phyloP scores from a whole-genome alignment of 2,888 invertebrate species.

The Drosophila anceps region DNA sequence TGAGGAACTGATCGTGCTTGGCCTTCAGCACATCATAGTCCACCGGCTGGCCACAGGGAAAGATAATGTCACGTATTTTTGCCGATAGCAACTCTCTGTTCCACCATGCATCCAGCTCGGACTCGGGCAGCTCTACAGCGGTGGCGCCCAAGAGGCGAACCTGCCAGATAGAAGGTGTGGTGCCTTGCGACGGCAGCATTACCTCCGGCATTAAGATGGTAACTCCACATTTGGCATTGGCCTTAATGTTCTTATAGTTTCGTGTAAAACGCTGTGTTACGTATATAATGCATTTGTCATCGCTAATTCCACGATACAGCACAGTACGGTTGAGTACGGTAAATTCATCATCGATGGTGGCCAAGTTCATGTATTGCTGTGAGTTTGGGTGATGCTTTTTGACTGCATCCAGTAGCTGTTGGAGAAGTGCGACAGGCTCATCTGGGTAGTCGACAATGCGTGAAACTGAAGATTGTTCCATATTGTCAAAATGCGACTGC shows the following conservation, averaged over 20 bases:
- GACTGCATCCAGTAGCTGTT: slow-evolving; percentile 56
- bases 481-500: neutral
- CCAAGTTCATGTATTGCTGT: slow-evolving; percentile 76
- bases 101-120: slow-evolving; percentile 73
- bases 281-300: slow-evolving; percentile 71
- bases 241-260: slow-evolving; percentile 78
- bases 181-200: slow-evolving; percentile 7
- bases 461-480: slow-evolving; percentile 58
- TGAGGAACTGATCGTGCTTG: slow-evolving; percentile 68
- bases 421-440: slow-evolving; percentile 74
- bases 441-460: slow-evolving; percentile 63
- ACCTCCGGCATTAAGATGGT: slow-evolving; percentile 67
- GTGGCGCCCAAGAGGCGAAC: slow-evolving; percentile 80
- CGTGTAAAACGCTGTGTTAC: slow-evolving; percentile 80
- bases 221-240: slow-evolving; percentile 73
- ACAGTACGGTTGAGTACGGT: slow-evolving; percentile 82
- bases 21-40: slow-evolving; percentile 58
- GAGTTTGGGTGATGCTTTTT: slow-evolving; percentile 1
- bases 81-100: slow-evolving; percentile 70
- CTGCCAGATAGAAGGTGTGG: slow-evolving; percentile 66
- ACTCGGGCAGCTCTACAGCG: slow-evolving; percentile 72
- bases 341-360: slow-evolving; percentile 81
- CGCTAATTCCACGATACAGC: slow-evolving; percentile 76
- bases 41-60: slow-evolving; percentile 79
- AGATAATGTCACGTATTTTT: slow-evolving; percentile 79